Evolutionary conservation across 2,888 invertebrate species (phyloP).

Genomic region (Cephus spinipes): DNA sequence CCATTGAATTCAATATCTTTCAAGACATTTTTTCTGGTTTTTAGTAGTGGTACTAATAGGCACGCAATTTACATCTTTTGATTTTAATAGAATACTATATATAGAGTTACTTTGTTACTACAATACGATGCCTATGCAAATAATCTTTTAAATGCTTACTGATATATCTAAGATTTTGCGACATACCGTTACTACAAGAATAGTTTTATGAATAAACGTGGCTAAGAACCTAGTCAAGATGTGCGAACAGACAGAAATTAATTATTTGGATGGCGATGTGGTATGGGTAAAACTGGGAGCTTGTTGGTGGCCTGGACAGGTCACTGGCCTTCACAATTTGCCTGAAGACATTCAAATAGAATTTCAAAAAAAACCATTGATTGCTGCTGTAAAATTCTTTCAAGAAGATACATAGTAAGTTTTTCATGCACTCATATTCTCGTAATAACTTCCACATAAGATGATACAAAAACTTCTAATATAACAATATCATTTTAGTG

Average conservation of each 20-base stretch:
- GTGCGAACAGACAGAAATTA: slow-evolving; percentile 78
- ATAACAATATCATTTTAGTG: slow-evolving; percentile 72
- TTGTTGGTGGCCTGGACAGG: slow-evolving; percentile 90
- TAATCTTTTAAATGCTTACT: not conserved
- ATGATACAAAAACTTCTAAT: slow-evolving; percentile 7
- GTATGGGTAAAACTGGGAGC: slow-evolving; percentile 88
- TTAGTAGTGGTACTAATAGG: not conserved
- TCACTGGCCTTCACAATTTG: slow-evolving; percentile 73
- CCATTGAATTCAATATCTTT: not conserved
- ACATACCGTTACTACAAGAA: not conserved
- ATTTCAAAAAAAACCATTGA: slow-evolving; percentile 76
- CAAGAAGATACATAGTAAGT: slow-evolving; percentile 87
- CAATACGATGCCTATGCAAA: not conserved
- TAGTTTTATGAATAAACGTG: slow-evolving; percentile 17
- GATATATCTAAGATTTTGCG: not conserved
- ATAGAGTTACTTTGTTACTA: not conserved
- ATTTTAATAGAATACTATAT: not conserved
- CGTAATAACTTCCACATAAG: not conserved
- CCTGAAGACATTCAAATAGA: slow-evolving; percentile 77
- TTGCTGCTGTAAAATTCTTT: slow-evolving; percentile 87
- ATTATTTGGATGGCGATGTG: slow-evolving; percentile 80
- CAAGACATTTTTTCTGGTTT: not conserved
- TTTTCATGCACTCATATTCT: slow-evolving; percentile 14
- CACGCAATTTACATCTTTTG: not conserved
- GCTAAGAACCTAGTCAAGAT: slow-evolving; percentile 64